Conservation (phyloP, 2,797 vertebrate genomes). For the Catostomus latipinnis region DNA sequence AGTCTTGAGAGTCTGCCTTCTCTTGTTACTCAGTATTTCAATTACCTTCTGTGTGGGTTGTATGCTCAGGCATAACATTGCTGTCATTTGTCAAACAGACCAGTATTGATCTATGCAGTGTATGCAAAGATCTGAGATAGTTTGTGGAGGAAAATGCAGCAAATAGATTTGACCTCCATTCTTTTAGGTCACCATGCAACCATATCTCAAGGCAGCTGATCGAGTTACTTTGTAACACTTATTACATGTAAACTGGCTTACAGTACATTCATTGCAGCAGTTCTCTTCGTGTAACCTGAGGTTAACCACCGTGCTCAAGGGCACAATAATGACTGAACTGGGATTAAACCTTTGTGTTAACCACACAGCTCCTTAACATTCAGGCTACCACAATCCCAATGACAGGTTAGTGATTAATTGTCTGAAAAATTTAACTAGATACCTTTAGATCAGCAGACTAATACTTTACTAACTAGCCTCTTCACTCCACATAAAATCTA, state of each 20-base stretch:
- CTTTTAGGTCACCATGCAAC: not conserved
- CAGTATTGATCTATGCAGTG: conserved; percentile 13
- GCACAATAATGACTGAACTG: not conserved
- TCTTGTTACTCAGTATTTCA: conserved; percentile 7
- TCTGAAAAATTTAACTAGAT: too few species aligned
- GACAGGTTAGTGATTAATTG: too few species aligned
- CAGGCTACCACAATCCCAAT: too few species aligned
- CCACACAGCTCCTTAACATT: too few species aligned
- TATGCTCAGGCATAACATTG: not conserved
- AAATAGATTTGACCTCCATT: conserved; percentile 3
- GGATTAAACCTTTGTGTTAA: conserved; percentile 10
- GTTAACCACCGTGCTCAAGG: not conserved
- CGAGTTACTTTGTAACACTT: not conserved
- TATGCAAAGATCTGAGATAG: not conserved
- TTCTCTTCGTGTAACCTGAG: conserved; percentile 3
- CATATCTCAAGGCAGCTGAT: not conserved
- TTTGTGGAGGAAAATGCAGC: not conserved
- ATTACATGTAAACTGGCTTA: not conserved
- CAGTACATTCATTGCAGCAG: not conserved
- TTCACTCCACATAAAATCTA: too few species aligned
- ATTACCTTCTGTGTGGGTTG: not conserved
- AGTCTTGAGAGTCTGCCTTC: not conserved
- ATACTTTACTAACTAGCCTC: too few species aligned
- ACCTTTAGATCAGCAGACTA: too few species aligned
- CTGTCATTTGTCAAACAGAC: conserved; percentile 30